phyloP scores from a whole-genome alignment of 2,113 vertebrate genomes.

The Ardeotis arabs region DNA sequence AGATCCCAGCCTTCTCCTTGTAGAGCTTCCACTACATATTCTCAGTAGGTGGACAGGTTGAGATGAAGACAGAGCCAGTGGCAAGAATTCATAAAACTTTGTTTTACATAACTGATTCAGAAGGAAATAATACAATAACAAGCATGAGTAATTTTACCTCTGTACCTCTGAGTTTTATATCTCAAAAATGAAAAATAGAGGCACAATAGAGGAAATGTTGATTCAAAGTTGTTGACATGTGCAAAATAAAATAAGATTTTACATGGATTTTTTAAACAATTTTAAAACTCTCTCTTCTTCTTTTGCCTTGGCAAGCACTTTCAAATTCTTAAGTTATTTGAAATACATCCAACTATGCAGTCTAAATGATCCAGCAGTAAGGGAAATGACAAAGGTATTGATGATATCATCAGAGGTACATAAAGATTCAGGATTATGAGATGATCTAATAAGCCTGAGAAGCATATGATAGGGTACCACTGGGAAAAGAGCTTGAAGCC shows the following conservation, averaged over 20 bases:
- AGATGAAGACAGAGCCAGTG: background rate
- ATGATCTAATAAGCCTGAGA: background rate
- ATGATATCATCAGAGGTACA: background rate
- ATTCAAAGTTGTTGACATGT: background rate
- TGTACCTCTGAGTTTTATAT: background rate
- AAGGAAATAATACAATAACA: background rate
- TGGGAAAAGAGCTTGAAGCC: background rate
- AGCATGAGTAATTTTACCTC: background rate
- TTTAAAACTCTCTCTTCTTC: background rate
- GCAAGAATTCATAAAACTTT: background rate
- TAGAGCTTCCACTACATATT: background rate
- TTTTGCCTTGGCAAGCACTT: background rate
- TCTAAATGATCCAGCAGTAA: background rate
- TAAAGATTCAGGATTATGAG: background rate
- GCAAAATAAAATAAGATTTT: background rate
- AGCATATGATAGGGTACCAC: background rate
- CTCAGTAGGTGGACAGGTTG: background rate
- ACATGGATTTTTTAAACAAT: background rate
- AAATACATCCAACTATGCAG: background rate
- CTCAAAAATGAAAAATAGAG: background rate
- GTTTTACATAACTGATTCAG: background rate
- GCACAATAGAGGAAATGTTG: background rate
- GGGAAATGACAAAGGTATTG: background rate
- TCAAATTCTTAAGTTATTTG: background rate
- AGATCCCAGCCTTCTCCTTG: background rate